These are phyloP conservation scores for Catostylus mosaicus DNA, from an alignment of 30 jellyfish, hydroid and myxozoan genomes.

Conservation along the genomic window DNA sequence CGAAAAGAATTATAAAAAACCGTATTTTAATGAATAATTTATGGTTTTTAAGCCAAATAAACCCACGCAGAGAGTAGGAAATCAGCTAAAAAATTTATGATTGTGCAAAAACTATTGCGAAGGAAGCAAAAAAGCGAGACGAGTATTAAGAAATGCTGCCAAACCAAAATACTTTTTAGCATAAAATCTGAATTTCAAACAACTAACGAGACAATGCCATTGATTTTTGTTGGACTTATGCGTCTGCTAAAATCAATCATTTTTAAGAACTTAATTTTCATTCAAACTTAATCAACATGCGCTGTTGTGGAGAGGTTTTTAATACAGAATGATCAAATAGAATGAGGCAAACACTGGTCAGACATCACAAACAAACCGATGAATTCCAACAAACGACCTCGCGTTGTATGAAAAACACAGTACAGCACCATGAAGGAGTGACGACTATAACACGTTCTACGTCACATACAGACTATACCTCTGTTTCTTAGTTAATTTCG, in stretches of 20 bases:
- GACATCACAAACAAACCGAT: no score
- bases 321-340: no score
- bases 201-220: not conserved
- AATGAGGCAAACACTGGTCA: no score
- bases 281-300: not conserved
- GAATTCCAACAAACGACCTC: no score
- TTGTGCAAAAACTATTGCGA: slow-evolving; percentile 13
- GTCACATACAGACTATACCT: no score
- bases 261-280: no score
- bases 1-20: not conserved
- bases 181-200: not conserved
- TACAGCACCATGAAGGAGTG: no score
- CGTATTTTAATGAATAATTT: not conserved
- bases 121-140: not conserved
- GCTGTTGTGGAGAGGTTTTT: not conserved
- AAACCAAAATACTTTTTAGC: not conserved
- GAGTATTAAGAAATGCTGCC: not conserved
- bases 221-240: not conserved
- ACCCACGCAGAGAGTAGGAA: slow-evolving; percentile 16
- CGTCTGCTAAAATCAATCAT: no score
- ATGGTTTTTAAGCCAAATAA: not conserved
- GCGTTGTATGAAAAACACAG: no score
- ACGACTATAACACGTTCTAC: no score
- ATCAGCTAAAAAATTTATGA: not conserved
- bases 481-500: no score